A percentile compares a stretch with the other conserved stretches of the same genome.
These are phyloP conservation scores for Podocnemis expansa DNA, from an alignment of 2,113 vertebrate species.

Conservation along the genomic window DNA sequence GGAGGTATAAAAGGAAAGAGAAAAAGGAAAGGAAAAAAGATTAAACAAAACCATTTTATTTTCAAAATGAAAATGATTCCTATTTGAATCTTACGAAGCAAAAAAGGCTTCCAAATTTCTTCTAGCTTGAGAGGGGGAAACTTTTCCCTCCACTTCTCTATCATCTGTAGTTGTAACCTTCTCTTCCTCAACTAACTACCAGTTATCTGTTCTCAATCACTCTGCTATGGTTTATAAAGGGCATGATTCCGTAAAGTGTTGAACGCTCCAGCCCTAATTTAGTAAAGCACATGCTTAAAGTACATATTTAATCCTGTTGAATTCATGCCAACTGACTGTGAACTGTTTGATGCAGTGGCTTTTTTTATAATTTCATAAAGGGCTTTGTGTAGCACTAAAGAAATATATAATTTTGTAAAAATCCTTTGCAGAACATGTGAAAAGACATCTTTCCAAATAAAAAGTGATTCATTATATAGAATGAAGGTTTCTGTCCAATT, in stretches of 20 bases:
- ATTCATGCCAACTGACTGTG: slow-evolving; percentile 15
- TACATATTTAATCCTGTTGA: neutral
- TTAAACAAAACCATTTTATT: neutral
- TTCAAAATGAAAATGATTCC: neutral
- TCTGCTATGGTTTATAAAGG: neutral
- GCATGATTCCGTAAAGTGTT: neutral
- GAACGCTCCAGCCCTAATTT: neutral
- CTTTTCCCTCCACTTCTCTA: neutral
- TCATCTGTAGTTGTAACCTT: neutral
- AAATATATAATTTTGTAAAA: neutral
- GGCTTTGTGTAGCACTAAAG: slow-evolving; percentile 19
- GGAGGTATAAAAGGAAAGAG: neutral
- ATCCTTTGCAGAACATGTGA: slow-evolving; percentile 38
- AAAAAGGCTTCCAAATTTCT: neutral
- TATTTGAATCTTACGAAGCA: neutral
- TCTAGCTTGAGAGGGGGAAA: neutral
- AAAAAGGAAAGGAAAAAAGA: neutral
- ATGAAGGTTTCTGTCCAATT: slow-evolving; percentile 41
- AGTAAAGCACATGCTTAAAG: neutral
- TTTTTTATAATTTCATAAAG: neutral
- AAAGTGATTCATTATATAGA: neutral
- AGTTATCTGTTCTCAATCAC: neutral
- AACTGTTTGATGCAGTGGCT: slow-evolving; percentile 12
- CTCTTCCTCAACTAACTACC: neutral
- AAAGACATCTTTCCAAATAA: slow-evolving; percentile 40